phyloP scores from a whole-genome alignment of 2,797 vertebrate genomes.

The Aratinga solstitialis region DNA sequence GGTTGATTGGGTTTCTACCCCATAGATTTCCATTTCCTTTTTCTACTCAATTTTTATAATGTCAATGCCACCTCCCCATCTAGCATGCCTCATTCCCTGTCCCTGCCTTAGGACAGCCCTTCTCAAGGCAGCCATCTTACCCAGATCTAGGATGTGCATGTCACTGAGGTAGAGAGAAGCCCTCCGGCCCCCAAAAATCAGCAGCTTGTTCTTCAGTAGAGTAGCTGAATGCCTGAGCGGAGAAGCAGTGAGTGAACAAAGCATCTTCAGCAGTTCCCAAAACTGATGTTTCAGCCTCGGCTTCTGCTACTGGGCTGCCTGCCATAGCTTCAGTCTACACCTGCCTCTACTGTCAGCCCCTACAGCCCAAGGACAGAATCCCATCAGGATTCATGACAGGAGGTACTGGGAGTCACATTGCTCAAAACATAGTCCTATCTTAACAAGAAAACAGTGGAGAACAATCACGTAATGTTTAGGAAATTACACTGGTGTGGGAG shows the following conservation, averaged over 20 bases:
- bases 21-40: not conserved
- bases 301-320: not conserved
- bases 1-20: not conserved
- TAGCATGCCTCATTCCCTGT: not conserved
- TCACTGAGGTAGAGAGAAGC: slow-evolving; percentile 86
- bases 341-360: not conserved
- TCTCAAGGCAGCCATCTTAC: slow-evolving; percentile 68
- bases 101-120: not conserved
- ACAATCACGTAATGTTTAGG: slow-evolving; percentile 42
- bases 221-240: slow-evolving; percentile 85
- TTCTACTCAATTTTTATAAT: not conserved
- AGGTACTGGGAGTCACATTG: not conserved
- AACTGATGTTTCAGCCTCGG: not conserved
- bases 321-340: not conserved
- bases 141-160: slow-evolving; percentile 86
- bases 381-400: not conserved
- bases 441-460: slow-evolving; percentile 61
- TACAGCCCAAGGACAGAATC: not conserved
- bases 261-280: not conserved
- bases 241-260: not conserved
- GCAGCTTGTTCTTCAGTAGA: slow-evolving; percentile 82
- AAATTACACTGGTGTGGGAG: not conserved
- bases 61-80: not conserved
- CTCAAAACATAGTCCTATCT: not conserved
- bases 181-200: slow-evolving; percentile 87